phyloP scores from a whole-genome alignment of 2,888 invertebrate species.

The Dasypolia templi region DNA sequence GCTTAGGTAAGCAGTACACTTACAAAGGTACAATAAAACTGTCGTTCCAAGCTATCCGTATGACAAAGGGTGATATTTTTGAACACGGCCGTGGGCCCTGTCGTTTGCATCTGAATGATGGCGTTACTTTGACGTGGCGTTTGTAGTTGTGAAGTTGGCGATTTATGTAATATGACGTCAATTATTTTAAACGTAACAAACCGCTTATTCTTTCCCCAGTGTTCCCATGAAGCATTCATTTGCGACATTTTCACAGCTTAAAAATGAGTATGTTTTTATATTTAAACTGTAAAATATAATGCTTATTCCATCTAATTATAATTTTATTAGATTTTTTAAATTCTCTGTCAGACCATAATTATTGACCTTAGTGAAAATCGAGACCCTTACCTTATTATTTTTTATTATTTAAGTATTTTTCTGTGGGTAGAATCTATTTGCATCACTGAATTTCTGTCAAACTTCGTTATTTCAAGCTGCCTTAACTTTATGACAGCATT shows the following conservation, averaged over 20 bases:
- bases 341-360: no score
- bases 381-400: background rate
- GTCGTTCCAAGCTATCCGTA: conserved; percentile 34
- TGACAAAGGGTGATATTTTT: conserved; percentile 62
- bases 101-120: conserved; percentile 64
- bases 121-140: conserved; percentile 45
- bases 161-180: no score
- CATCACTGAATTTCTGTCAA: background rate
- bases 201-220: no score
- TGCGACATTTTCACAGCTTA: no score
- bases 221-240: no score
- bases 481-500: background rate
- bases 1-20: conserved; percentile 35
- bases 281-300: no score
- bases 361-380: no score
- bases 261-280: no score
- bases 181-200: no score
- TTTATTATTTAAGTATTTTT: no score
- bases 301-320: no score
- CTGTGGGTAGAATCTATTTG: background rate
- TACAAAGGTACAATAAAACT: conserved; percentile 33
- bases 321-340: no score
- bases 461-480: background rate
- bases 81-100: conserved; percentile 35
- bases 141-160: conserved; percentile 45